phyloP scores from a whole-genome alignment of 2,113 vertebrate species.

The Fregetta grallaria region DNA sequence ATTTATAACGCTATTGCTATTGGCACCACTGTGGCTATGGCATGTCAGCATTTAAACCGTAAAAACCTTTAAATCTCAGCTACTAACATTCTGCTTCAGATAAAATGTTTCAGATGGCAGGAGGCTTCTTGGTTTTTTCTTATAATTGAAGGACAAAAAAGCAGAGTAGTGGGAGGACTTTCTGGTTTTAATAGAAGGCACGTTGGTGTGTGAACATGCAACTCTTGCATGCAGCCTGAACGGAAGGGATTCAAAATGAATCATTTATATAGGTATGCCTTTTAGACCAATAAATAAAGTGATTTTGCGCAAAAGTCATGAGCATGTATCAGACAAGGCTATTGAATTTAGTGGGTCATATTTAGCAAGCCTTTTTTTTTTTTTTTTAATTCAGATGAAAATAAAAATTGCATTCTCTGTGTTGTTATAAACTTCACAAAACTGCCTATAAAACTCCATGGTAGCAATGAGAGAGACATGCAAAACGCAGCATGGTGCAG shows the following conservation, averaged over 20 bases:
- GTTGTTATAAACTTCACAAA: not conserved
- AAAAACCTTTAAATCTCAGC: not conserved
- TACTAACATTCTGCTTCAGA: not conserved
- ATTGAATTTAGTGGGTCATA: not conserved
- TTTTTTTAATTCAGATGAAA: not conserved
- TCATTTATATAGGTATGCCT: rapidly evolving
- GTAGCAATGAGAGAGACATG: rapidly evolving
- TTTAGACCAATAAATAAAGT: too few species aligned
- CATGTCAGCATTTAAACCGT: not conserved
- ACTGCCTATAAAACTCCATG: not conserved
- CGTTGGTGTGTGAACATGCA: not conserved
- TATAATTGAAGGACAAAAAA: not conserved
- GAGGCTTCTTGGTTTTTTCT: not conserved
- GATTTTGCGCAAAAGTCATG: not conserved
- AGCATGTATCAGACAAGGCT: not conserved
- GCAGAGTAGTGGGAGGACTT: not conserved
- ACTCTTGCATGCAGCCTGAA: not conserved
- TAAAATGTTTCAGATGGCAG: not conserved
- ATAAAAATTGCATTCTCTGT: not conserved
- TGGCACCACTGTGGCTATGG: not conserved
- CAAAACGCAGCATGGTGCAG: rapidly evolving
- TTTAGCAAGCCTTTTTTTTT: not conserved
- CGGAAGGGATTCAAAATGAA: not conserved
- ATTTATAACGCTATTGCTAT: not conserved
- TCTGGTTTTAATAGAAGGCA: not conserved